Evolutionary conservation across 2,888 invertebrate genomes (phyloP).

Genomic region (Noctua fimbriata): DNA sequence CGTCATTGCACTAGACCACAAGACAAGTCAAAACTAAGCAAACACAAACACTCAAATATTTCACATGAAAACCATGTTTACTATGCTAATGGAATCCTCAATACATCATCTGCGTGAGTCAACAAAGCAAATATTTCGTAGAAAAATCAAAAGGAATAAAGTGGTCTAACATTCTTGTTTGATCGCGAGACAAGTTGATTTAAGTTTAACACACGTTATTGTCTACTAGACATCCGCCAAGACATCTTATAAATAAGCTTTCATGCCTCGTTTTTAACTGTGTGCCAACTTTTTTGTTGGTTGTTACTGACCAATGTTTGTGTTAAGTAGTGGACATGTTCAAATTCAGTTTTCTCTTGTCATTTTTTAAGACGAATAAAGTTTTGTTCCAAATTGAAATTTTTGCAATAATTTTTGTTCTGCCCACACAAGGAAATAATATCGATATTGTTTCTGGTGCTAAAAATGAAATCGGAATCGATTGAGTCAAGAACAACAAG

Average conservation of each 20-base stretch:
- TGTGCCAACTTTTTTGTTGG: slow-evolving; percentile 60
- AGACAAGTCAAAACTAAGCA: slow-evolving; percentile 30
- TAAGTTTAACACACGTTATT: slow-evolving; percentile 69
- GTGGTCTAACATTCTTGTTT: slow-evolving; percentile 63
- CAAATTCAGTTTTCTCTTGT: slow-evolving; percentile 16
- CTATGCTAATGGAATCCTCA: slow-evolving; percentile 62
- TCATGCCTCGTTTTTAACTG: slow-evolving; percentile 61
- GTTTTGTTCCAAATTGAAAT: slow-evolving; percentile 13
- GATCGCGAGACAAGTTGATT: slow-evolving; percentile 68
- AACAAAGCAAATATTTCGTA: slow-evolving; percentile 60
- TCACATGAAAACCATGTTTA: slow-evolving; percentile 55
- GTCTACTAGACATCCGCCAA: slow-evolving; percentile 65
- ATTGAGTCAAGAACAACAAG: slow-evolving; percentile 45
- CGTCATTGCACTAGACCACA: slow-evolving; percentile 35
- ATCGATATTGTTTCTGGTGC: slow-evolving; percentile 27
- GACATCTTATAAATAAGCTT: slow-evolving; percentile 69
- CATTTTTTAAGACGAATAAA: slow-evolving; percentile 26
- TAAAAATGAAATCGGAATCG: slow-evolving; percentile 31
- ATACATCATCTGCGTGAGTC: slow-evolving; percentile 55
- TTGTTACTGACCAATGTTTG: slow-evolving; percentile 60
- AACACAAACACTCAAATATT: slow-evolving; percentile 46
- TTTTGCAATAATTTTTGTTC: slow-evolving; percentile 5
- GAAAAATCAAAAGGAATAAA: slow-evolving; percentile 64
- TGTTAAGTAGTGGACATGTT: slow-evolving; percentile 38
- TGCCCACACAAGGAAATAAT: slow-evolving; percentile 45